Evolutionary conservation across 1,140 invertebrate species (phyloP).

Genomic region (Heterodera carotae): DNA sequence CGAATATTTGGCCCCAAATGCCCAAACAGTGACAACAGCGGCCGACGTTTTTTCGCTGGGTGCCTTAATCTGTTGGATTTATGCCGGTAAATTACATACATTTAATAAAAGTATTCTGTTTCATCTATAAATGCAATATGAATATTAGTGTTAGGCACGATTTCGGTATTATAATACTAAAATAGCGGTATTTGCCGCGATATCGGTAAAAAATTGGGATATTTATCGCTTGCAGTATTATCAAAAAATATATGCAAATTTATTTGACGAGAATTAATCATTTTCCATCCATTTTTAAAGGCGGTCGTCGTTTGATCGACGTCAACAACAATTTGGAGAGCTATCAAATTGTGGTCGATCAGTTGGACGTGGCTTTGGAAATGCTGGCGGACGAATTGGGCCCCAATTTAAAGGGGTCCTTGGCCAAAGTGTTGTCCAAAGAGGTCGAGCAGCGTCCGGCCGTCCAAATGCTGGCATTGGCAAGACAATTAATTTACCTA

Average conservation of each 20-base stretch:
- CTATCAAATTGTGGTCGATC: slow-evolving; percentile 67
- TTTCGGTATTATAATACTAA: no score
- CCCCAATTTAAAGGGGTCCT: slow-evolving; percentile 51
- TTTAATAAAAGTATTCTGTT: no score
- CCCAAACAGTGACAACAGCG: slow-evolving; percentile 61
- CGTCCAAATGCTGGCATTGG: slow-evolving; percentile 58
- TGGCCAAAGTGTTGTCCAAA: slow-evolving; percentile 57
- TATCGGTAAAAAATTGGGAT: no score
- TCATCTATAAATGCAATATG: no score
- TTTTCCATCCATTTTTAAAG: slow-evolving; percentile 33
- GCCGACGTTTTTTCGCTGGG: slow-evolving; percentile 69
- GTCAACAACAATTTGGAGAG: slow-evolving; percentile 66
- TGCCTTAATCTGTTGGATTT: slow-evolving; percentile 68
- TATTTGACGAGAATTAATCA: no score
- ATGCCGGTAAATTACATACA: slow-evolving; percentile 63
- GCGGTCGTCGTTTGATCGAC: slow-evolving; percentile 67
- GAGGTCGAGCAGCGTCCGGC: slow-evolving; percentile 55
- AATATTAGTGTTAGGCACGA: no score
- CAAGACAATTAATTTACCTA: no score
- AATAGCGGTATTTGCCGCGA: no score
- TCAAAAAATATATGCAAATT: no score
- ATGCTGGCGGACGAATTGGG: slow-evolving; percentile 55
- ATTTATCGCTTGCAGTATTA: no score
- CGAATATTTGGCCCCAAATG: slow-evolving; percentile 62
- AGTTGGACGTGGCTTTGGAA: slow-evolving; percentile 58